Percentiles rank a stretch among this genome's conserved stretches.
Conservation (phyloP, 2,888 invertebrate species). For the Chorisops tibialis region DNA sequence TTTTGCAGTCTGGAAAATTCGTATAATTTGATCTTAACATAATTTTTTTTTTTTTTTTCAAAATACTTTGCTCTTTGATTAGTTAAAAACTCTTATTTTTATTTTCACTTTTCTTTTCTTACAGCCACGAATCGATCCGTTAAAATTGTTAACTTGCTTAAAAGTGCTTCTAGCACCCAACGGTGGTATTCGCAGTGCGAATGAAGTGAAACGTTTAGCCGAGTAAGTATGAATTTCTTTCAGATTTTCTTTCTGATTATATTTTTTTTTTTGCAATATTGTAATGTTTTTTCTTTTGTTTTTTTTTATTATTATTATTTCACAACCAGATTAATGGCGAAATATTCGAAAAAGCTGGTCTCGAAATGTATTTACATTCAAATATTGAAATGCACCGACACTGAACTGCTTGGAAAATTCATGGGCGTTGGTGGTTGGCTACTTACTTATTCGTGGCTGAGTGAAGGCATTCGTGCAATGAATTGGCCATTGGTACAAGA, state of each 20-base stretch:
- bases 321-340: conserved; percentile 79
- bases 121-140: conserved; percentile 90
- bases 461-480: conserved; percentile 76
- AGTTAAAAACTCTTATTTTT: neutral
- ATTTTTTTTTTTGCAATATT: neutral
- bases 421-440: conserved; percentile 92
- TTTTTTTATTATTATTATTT: conserved; percentile 7
- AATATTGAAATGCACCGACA: conserved; percentile 82
- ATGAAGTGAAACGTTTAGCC: conserved; percentile 83
- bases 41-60: neutral
- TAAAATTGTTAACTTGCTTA: conserved; percentile 83
- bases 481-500: conserved; percentile 87
- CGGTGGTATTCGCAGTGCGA: conserved; percentile 84
- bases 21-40: neutral
- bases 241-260: conserved; percentile 6
- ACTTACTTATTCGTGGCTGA: conserved; percentile 84
- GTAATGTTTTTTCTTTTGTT: neutral
- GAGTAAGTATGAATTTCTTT: conserved; percentile 60
- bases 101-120: conserved; percentile 50
- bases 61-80: too few relatives aligned
- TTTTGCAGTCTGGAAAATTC: too few relatives aligned
- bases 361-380: conserved; percentile 94
- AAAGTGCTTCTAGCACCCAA: conserved; percentile 77
- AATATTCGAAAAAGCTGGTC: conserved; percentile 91
- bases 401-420: conserved; percentile 79